These are phyloP conservation scores for Mus spicilegus DNA, from an alignment of 2,113 vertebrate genomes.

Conservation along the genomic window DNA sequence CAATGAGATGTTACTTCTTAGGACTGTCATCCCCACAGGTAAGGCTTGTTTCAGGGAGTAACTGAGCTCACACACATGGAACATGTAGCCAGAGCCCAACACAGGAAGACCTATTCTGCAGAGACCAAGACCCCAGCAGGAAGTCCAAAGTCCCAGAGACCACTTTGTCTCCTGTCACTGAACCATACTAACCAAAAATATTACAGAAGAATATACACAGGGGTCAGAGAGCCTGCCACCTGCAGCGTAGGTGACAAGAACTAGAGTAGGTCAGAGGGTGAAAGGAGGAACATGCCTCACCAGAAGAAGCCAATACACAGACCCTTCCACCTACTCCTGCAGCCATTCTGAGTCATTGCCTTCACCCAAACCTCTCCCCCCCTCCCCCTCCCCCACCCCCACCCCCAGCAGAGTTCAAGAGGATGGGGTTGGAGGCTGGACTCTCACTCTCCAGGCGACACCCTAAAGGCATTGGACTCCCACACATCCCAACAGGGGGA, in stretches of 20 bases:
- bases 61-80: background rate
- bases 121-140: background rate
- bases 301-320: background rate
- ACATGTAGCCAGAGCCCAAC: background rate
- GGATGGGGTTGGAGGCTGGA: background rate
- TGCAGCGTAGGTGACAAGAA: background rate
- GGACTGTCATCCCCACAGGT: background rate
- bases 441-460: background rate
- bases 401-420: background rate
- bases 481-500: background rate
- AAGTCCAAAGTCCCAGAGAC: background rate
- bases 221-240: background rate
- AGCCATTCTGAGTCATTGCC: constrained; percentile 44
- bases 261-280: background rate
- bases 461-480: background rate
- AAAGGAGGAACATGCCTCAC: background rate
- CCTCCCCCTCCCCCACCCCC: background rate
- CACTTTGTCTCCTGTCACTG: background rate
- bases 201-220: background rate
- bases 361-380: background rate
- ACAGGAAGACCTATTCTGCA: background rate
- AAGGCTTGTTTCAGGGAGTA: background rate
- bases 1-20: background rate
- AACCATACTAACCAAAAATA: background rate
- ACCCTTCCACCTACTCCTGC: background rate